phyloP scores from a whole-genome alignment of 1,140 invertebrate species.

The Megathymus violae region DNA sequence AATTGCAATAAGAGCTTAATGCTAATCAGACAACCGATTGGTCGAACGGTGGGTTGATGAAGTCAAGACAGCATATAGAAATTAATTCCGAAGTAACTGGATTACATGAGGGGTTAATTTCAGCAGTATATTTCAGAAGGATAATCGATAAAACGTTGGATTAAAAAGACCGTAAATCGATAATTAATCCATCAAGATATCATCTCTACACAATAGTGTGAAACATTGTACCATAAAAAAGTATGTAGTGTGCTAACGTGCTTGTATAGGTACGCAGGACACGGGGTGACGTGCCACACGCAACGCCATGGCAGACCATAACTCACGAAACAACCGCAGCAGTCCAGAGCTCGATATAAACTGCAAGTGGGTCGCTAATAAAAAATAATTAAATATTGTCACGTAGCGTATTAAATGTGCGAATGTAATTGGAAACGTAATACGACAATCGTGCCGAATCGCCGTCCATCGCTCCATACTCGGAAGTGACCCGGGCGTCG shows the following conservation, averaged over 20 bases:
- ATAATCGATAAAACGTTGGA: no score
- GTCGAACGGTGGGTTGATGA: no score
- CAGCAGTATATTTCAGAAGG: no score
- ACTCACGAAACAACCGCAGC: not conserved
- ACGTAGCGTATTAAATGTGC: slow-evolving; percentile 30
- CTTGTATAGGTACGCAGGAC: slow-evolving; percentile 1
- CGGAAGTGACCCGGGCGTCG: slow-evolving; percentile 42
- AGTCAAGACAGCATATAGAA: no score
- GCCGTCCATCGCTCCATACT: slow-evolving; percentile 36
- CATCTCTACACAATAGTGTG: no score
- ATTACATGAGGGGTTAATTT: no score
- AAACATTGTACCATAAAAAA: not conserved
- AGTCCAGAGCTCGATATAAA: slow-evolving; percentile 17
- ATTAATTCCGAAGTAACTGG: no score
- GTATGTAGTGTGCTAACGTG: no score
- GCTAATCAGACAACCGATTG: no score
- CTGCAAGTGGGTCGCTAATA: slow-evolving; percentile 24
- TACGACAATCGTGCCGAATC: slow-evolving; percentile 33
- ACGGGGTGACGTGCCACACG: slow-evolving; percentile 18
- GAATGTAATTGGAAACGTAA: slow-evolving; percentile 34
- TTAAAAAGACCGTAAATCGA: no score
- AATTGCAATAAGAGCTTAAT: no score
- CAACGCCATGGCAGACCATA: slow-evolving; percentile 12
- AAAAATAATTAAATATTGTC: slow-evolving; percentile 28
- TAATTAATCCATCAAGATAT: no score